Conservation (phyloP, 2,888 invertebrate species). For the Lathronympha strigana region DNA sequence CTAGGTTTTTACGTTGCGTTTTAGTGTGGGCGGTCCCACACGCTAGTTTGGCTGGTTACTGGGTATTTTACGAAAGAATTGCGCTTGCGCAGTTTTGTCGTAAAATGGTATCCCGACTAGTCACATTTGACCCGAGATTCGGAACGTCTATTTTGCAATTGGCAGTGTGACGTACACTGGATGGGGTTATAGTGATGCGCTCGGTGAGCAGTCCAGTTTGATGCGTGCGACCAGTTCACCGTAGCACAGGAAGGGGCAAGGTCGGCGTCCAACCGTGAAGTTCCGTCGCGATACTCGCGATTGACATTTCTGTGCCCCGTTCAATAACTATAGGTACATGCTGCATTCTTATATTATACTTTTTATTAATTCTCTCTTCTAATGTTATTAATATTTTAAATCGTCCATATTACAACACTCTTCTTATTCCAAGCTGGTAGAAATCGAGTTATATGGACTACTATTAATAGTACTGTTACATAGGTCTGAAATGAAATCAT, state of each 20-base stretch:
- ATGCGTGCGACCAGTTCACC: slow-evolving; percentile 50
- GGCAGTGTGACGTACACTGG: neutral
- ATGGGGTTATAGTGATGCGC: neutral
- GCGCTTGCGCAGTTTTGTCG: slow-evolving; percentile 43
- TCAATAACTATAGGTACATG: neutral
- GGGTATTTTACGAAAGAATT: no score
- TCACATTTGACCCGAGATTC: neutral
- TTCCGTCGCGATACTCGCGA: slow-evolving; percentile 72
- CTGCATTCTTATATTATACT: neutral
- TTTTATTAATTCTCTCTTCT: neutral
- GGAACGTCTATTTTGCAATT: neutral
- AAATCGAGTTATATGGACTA: neutral
- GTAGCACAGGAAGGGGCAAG: slow-evolving; percentile 75
- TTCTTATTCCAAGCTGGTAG: neutral
- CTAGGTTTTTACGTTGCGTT: neutral
- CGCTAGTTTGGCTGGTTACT: slow-evolving; percentile 27
- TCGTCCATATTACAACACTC: no score
- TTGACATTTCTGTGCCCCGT: slow-evolving; percentile 55
- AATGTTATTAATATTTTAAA: neutral
- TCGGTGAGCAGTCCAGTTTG: slow-evolving; percentile 48
- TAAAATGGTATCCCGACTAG: neutral
- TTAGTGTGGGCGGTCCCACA: slow-evolving; percentile 28
- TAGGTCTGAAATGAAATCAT: no score
- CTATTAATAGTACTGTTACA: neutral
- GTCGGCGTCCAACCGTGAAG: slow-evolving; percentile 79